These are phyloP conservation scores for Nycticebus coucang DNA, from an alignment of 2,113 vertebrate genomes.

Conservation along the genomic window DNA sequence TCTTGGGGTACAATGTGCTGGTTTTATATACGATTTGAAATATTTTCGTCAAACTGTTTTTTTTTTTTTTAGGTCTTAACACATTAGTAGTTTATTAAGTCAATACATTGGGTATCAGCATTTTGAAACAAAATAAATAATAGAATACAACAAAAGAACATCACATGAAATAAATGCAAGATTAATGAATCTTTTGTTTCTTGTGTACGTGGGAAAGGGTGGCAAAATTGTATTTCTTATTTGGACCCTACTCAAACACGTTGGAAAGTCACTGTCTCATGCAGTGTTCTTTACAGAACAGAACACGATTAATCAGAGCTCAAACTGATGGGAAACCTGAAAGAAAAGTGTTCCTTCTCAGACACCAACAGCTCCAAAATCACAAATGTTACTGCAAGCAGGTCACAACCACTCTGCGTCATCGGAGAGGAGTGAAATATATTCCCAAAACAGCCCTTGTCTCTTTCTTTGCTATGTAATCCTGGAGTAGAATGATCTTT, in stretches of 20 bases:
- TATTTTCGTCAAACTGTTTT: too few relatives aligned
- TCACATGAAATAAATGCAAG: background rate
- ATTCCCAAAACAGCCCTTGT: background rate
- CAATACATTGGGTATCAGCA: background rate
- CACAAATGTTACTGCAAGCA: background rate
- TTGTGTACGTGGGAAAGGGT: background rate
- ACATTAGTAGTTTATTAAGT: background rate
- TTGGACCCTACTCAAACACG: background rate
- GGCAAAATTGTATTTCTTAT: background rate
- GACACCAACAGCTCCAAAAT: background rate
- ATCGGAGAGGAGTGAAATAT: background rate
- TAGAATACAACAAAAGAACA: background rate
- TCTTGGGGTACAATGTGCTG: too few relatives aligned
- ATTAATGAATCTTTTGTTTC: constrained; percentile 15
- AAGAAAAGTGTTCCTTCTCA: background rate
- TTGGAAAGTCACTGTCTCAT: background rate
- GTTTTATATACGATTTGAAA: too few relatives aligned
- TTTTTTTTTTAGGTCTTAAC: background rate
- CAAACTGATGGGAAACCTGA: background rate
- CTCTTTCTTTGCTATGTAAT: background rate
- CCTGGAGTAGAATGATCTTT: background rate
- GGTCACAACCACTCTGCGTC: background rate
- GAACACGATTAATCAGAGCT: background rate
- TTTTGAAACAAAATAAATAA: constrained; percentile 32
- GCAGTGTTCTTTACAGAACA: background rate